A percentile compares a stretch with the other conserved stretches of the same genome.
phyloP scores from a whole-genome alignment of 2,113 vertebrate genomes.

The Zosterops borbonicus region DNA sequence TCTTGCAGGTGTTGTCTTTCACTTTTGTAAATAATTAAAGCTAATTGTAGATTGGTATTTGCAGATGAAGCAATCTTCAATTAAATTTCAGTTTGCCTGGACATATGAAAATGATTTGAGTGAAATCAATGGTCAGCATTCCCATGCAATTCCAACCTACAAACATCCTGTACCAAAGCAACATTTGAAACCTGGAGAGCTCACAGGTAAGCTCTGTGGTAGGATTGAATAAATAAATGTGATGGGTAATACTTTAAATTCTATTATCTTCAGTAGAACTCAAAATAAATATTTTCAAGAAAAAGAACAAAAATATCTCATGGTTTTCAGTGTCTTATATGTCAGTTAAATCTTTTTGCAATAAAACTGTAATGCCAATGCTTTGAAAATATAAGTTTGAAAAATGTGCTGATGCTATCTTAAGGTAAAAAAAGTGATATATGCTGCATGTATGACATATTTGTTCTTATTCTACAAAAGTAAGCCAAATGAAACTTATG shows the following conservation, averaged over 20 bases:
- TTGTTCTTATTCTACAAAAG: neutral
- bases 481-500: neutral
- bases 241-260: neutral
- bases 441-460: neutral
- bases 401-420: neutral
- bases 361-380: neutral
- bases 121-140: slow-evolving; percentile 37
- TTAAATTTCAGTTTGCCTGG: slow-evolving; percentile 95
- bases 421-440: neutral
- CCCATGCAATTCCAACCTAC: slow-evolving; percentile 66
- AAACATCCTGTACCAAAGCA: slow-evolving; percentile 66
- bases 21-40: neutral
- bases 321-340: neutral
- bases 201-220: slow-evolving; percentile 56
- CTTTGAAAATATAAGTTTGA: neutral
- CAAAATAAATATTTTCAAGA: neutral
- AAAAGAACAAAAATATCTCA: neutral
- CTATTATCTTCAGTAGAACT: neutral
- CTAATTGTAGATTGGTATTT: slow-evolving; percentile 18
- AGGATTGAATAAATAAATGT: neutral
- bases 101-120: slow-evolving; percentile 82
- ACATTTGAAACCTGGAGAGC: neutral
- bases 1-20: neutral
- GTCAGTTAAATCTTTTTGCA: neutral
- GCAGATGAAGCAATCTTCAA: slow-evolving; percentile 76